Conservation (phyloP, 2,113 vertebrate species). For the Sprattus sprattus region DNA sequence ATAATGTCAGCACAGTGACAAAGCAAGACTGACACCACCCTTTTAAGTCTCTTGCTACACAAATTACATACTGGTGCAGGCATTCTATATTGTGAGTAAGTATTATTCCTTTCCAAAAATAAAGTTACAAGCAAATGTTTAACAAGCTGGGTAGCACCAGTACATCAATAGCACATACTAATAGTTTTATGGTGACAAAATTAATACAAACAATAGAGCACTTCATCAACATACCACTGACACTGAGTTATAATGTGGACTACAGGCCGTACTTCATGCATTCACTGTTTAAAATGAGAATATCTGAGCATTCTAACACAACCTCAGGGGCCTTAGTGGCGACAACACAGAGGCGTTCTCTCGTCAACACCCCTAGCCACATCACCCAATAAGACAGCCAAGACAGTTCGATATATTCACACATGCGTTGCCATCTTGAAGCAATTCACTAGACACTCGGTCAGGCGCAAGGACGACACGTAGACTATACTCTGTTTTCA, state of each 20-base stretch:
- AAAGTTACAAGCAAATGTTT: neutral
- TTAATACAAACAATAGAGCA: neutral
- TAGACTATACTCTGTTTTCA: neutral
- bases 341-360: neutral
- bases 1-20: slow-evolving; percentile 16
- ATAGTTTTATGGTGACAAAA: neutral
- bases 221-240: neutral
- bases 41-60: neutral
- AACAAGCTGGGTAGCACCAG: neutral
- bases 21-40: slow-evolving; percentile 12
- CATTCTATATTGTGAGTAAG: neutral
- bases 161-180: neutral
- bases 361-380: neutral
- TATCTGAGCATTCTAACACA: neutral
- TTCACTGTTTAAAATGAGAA: neutral
- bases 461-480: neutral
- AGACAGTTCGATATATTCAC: neutral
- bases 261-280: neutral
- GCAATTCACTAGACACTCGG: neutral
- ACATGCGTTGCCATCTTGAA: neutral
- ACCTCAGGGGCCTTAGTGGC: neutral
- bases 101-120: neutral
- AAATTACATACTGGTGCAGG: neutral
- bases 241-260: neutral
- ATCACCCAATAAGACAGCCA: neutral